A percentile compares a stretch with the other conserved stretches of the same genome.
These are phyloP conservation scores for Stenotaenia linearis DNA, from an alignment of 2,888 invertebrate species.

Conservation along the genomic window DNA sequence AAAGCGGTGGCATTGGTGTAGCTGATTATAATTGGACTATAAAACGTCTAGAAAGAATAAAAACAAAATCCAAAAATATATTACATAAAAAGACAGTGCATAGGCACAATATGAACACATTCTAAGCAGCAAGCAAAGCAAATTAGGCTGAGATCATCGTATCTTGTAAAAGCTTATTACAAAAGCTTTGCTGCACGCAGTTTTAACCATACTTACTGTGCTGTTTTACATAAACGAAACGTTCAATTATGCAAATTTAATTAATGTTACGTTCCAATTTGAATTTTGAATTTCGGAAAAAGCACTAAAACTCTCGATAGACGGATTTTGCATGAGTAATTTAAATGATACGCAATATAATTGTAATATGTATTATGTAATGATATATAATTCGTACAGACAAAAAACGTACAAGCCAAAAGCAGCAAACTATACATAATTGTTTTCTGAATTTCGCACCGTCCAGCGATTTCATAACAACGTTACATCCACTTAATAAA, in stretches of 20 bases:
- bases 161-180: background rate
- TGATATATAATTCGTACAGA: background rate
- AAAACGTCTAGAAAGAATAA: background rate
- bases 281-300: background rate
- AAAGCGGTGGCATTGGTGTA: constrained; percentile 2
- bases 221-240: background rate
- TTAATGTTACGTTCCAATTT: background rate
- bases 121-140: background rate
- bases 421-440: background rate
- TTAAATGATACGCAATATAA: background rate
- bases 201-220: background rate
- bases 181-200: background rate
- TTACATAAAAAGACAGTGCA: background rate
- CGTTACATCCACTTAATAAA: background rate
- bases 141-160: background rate
- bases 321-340: background rate
- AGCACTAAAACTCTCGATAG: background rate
- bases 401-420: background rate
- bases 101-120: constrained; percentile 11
- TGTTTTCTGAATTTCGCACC: background rate
- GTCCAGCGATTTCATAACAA: background rate
- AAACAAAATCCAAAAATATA: background rate
- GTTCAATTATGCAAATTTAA: background rate
- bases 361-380: background rate
- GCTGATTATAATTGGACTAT: background rate